Percentiles rank a stretch among this genome's conserved stretches.
Evolutionary conservation across 2,113 vertebrate genomes (phyloP).

Genomic region (Gracilinanus agilis): DNA sequence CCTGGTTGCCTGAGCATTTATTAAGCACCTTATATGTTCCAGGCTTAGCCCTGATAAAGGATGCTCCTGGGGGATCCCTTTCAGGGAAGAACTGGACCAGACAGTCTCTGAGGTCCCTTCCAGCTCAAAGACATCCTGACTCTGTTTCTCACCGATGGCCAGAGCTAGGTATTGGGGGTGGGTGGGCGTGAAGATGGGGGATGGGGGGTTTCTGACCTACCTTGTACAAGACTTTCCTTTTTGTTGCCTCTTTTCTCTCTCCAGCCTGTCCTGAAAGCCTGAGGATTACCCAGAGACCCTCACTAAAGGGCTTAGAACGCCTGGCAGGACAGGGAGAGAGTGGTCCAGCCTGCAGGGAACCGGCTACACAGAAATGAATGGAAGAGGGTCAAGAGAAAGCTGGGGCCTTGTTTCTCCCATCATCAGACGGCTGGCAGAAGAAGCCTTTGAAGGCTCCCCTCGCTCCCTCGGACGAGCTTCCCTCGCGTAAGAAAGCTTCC

Average conservation of each 20-base stretch:
- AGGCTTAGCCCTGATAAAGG: background rate
- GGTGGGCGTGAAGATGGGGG: background rate
- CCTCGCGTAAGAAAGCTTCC: background rate
- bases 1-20: too few species aligned
- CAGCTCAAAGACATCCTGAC: background rate
- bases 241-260: too few species aligned
- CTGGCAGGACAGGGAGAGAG: background rate
- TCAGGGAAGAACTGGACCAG: background rate
- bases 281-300: background rate
- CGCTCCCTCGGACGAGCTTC: too few species aligned
- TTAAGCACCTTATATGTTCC: background rate
- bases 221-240: background rate
- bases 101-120: too few species aligned
- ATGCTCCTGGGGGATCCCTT: background rate
- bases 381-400: constrained; percentile 58
- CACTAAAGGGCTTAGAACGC: too few species aligned
- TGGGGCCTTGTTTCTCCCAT: constrained; percentile 55
- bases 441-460: too few species aligned
- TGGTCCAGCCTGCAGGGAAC: constrained; percentile 29
- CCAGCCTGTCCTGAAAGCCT: background rate
- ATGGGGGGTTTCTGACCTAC: too few species aligned
- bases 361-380: constrained; percentile 78
- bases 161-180: background rate
- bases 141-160: background rate
- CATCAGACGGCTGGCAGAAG: constrained; percentile 31